Conservation (phyloP, 1,140 invertebrate genomes). For the Mesaphorura yosii region DNA sequence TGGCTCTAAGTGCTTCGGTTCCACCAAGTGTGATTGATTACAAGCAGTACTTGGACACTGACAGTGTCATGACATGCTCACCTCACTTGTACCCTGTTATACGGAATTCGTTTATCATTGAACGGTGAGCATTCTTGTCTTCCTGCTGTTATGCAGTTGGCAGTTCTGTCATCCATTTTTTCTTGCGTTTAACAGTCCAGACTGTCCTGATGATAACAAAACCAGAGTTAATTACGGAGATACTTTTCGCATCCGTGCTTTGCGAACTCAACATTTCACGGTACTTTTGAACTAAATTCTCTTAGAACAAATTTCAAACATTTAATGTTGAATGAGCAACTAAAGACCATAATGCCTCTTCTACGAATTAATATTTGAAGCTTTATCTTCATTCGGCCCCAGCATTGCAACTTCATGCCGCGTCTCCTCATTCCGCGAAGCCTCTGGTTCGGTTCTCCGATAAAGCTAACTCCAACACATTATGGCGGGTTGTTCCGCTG, state of each 20-base stretch:
- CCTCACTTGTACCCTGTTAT: constrained; percentile 23
- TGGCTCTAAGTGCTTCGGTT: constrained; percentile 25
- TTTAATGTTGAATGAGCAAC: neutral
- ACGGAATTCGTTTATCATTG: constrained; percentile 27
- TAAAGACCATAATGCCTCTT: no score
- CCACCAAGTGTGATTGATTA: constrained; percentile 21
- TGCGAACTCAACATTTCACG: constrained; percentile 24
- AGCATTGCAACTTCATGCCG: constrained; percentile 19
- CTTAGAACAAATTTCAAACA: neutral
- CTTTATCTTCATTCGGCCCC: constrained; percentile 26
- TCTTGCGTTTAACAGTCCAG: constrained; percentile 4
- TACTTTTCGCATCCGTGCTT: constrained; percentile 24
- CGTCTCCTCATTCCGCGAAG: constrained; percentile 21
- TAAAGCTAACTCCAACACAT: constrained; percentile 18
- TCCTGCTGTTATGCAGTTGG: no score
- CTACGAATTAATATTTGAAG: no score
- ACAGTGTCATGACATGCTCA: constrained; percentile 26
- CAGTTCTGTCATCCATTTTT: neutral
- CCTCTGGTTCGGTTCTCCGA: constrained; percentile 27
- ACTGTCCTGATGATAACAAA: constrained; percentile 13
- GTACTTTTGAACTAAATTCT: constrained; percentile 6
- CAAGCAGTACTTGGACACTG: constrained; percentile 20
- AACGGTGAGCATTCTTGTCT: constrained; percentile 15
- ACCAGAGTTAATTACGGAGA: constrained; percentile 22
- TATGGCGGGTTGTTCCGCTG: constrained; percentile 23